Evolutionary conservation across 2,797 vertebrate species (phyloP).

Genomic region (Eurystomus glaucurus): DNA sequence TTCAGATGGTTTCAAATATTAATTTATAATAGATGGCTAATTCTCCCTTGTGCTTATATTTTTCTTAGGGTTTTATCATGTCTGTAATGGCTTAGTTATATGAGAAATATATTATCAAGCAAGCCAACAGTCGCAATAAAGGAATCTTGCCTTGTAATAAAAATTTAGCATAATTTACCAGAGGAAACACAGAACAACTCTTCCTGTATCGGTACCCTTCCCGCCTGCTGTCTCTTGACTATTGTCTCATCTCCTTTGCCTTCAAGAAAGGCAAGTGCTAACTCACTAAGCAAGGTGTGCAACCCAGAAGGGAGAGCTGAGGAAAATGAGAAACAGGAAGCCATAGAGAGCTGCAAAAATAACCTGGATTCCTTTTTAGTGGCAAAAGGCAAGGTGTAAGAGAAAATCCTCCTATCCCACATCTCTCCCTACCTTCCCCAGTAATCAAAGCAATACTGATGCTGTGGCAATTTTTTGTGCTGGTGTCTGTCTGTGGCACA

Average conservation of each 20-base stretch:
- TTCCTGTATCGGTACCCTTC: background rate
- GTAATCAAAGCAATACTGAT: background rate
- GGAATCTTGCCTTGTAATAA: background rate
- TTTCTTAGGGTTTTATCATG: background rate
- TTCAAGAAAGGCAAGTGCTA: background rate
- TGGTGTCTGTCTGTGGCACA: background rate
- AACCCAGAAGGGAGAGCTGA: background rate
- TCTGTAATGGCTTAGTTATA: background rate
- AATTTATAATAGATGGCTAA: background rate
- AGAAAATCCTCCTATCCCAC: background rate
- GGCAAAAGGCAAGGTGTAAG: background rate
- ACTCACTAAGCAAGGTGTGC: background rate
- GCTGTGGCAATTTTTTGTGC: background rate
- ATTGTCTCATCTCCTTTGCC: background rate
- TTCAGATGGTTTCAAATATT: background rate
- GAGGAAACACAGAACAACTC: background rate
- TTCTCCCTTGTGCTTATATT: background rate
- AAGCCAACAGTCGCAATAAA: background rate
- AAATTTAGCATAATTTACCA: background rate
- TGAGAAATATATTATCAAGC: background rate
- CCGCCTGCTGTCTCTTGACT: background rate
- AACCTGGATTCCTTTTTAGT: background rate
- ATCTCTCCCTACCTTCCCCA: background rate
- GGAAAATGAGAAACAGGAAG: background rate
- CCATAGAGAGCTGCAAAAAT: background rate